These are phyloP conservation scores for Diplodus puntazzo DNA, from an alignment of 2,797 vertebrate species.

Conservation along the genomic window DNA sequence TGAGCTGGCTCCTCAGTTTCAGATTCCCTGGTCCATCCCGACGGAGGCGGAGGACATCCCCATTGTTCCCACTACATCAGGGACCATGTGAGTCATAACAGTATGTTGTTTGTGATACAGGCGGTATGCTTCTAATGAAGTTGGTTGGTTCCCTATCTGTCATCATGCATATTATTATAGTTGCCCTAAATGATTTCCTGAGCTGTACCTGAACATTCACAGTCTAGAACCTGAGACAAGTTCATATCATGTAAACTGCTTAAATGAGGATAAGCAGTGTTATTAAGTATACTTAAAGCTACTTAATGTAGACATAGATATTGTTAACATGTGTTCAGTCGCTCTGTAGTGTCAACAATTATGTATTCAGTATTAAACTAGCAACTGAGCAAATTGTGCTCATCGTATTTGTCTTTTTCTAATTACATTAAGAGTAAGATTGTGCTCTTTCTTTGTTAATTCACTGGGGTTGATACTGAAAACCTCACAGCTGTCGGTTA, in stretches of 20 bases:
- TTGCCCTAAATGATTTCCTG: neutral
- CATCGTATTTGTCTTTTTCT: neutral
- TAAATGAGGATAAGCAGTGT: neutral
- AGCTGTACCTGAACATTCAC: neutral
- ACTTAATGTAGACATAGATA: neutral
- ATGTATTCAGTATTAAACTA: no score
- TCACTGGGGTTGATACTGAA: no score
- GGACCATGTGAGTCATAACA: slow-evolving; percentile 92
- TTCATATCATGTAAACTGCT: no score
- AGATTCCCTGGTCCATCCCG: slow-evolving; percentile 99
- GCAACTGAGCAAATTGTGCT: no score
- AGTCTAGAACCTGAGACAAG: neutral
- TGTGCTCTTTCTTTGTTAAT: neutral
- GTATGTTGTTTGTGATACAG: neutral
- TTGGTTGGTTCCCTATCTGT: neutral
- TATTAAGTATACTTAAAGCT: neutral
- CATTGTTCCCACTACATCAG: slow-evolving; percentile 98
- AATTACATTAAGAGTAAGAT: neutral
- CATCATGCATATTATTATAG: neutral
- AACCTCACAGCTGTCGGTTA: no score
- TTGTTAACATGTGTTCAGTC: neutral
- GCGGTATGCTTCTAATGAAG: neutral
- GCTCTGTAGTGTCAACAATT: neutral
- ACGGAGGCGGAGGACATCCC: slow-evolving; percentile 99
- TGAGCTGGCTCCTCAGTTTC: slow-evolving; percentile 97